Conservation (phyloP, 2,888 invertebrate genomes). For the Aspidiotus destructor region DNA sequence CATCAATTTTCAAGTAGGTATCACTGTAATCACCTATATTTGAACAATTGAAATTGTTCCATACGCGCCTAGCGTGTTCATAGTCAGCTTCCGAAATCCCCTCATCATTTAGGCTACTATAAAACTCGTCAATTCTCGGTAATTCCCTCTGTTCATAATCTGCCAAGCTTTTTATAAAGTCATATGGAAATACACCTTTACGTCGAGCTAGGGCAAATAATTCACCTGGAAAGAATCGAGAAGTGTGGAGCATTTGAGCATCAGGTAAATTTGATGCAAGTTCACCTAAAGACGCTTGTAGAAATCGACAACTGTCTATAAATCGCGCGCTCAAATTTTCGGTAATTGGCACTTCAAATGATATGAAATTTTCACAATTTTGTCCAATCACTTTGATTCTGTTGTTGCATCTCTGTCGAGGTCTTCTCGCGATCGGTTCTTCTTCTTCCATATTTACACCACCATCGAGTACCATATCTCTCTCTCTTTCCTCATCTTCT, state of each 20-base stretch:
- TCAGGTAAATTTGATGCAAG: not conserved
- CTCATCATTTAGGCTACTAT: too few species aligned
- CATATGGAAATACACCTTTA: slow-evolving; percentile 10
- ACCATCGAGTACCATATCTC: too few species aligned
- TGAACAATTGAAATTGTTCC: not conserved
- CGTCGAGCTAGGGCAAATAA: not conserved
- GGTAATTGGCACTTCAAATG: not conserved
- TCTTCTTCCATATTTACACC: too few species aligned
- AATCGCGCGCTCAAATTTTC: not conserved
- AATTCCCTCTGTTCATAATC: slow-evolving; percentile 33
- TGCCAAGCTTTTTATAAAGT: slow-evolving; percentile 29
- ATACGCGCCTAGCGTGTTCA: slow-evolving; percentile 1
- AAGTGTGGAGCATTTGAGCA: not conserved
- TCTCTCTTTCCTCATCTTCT: not conserved
- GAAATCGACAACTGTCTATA: not conserved
- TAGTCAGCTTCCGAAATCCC: too few species aligned
- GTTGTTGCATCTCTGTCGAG: too few species aligned
- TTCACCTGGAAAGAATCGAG: not conserved
- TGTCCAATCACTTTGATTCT: too few species aligned
- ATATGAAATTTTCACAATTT: too few species aligned
- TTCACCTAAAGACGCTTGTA: not conserved
- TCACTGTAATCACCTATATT: not conserved
- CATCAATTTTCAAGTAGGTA: not conserved
- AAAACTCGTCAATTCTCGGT: too few species aligned
- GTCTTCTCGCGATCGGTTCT: too few species aligned